Conservation (phyloP, 2,797 vertebrate species). For the Chromobotia macracanthus region DNA sequence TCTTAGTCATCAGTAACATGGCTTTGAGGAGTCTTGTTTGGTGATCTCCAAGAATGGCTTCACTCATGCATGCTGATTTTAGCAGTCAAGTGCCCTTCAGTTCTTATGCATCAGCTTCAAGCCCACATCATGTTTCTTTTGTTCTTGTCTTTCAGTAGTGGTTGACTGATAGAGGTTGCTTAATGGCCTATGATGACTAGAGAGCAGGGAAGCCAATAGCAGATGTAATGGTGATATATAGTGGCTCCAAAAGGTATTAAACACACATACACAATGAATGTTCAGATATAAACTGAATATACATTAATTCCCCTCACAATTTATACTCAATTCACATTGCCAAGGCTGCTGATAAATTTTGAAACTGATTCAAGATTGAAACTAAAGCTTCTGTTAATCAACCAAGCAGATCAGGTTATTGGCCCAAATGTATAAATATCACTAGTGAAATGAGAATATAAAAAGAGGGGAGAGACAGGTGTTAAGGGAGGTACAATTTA, state of each 20-base stretch:
- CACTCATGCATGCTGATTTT: slow-evolving; percentile 39
- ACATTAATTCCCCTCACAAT: neutral
- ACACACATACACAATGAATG: neutral
- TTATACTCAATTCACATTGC: neutral
- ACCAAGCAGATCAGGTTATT: too few species aligned
- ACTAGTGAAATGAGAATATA: neutral
- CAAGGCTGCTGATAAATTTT: neutral
- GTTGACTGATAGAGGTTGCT: neutral
- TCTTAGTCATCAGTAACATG: slow-evolving; percentile 48
- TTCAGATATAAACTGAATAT: neutral
- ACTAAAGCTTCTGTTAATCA: too few species aligned
- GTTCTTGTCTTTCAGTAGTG: neutral
- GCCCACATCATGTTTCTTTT: neutral
- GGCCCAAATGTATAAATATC: neutral
- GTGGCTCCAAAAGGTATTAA: neutral
- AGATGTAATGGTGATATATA: too few species aligned
- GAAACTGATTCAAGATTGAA: too few species aligned
- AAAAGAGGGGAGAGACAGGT: neutral
- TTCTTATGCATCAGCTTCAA: slow-evolving; percentile 9
- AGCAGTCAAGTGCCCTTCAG: slow-evolving; percentile 40
- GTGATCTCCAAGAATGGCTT: slow-evolving; percentile 26
- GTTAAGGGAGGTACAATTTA: neutral
- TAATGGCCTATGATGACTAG: neutral
- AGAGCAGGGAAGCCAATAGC: too few species aligned
- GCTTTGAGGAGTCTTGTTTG: slow-evolving; percentile 9